Percentiles rank a stretch among this genome's conserved stretches.
phyloP scores from a whole-genome alignment of 2,888 invertebrate genomes.

The Sclerodermus sp. region DNA sequence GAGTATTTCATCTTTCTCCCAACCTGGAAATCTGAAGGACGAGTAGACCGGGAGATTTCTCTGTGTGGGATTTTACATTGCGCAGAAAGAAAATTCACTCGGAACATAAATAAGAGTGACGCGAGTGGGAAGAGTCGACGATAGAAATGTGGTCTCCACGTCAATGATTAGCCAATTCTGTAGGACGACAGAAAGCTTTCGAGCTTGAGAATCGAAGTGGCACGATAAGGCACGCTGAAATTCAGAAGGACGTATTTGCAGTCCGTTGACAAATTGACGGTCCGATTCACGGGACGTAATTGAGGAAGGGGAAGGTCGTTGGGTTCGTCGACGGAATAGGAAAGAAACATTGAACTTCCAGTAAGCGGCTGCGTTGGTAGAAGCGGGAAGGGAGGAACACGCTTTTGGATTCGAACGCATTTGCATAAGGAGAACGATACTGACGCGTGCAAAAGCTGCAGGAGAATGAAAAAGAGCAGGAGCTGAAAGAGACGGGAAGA shows the following conservation, averaged over 20 bases:
- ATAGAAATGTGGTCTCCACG: too few relatives aligned
- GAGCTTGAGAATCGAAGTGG: too few relatives aligned
- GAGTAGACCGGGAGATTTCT: too few relatives aligned
- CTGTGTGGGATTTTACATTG: too few relatives aligned
- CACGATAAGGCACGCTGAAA: conserved; percentile 37
- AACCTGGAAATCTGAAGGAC: too few relatives aligned
- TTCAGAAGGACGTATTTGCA: conserved; percentile 31
- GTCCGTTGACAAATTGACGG: conserved; percentile 39
- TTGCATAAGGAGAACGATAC: conserved; percentile 46
- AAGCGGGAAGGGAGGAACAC: conserved; percentile 11
- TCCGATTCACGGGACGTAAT: conserved; percentile 34
- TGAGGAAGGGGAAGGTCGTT: conserved; percentile 21
- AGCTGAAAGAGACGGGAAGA: neutral
- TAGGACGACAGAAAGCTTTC: too few relatives aligned
- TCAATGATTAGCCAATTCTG: too few relatives aligned
- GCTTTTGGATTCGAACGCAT: conserved; percentile 36
- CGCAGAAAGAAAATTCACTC: too few relatives aligned
- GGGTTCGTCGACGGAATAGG: conserved; percentile 4
- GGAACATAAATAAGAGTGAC: too few relatives aligned
- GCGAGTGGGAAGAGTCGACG: too few relatives aligned
- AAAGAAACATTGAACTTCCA: neutral
- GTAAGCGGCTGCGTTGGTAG: neutral
- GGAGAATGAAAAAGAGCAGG: neutral
- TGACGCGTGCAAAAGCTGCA: conserved; percentile 18
- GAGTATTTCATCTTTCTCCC: too few relatives aligned